phyloP scores from a whole-genome alignment of 2,888 invertebrate species.

The Acanthococcus lagerstroemiae region DNA sequence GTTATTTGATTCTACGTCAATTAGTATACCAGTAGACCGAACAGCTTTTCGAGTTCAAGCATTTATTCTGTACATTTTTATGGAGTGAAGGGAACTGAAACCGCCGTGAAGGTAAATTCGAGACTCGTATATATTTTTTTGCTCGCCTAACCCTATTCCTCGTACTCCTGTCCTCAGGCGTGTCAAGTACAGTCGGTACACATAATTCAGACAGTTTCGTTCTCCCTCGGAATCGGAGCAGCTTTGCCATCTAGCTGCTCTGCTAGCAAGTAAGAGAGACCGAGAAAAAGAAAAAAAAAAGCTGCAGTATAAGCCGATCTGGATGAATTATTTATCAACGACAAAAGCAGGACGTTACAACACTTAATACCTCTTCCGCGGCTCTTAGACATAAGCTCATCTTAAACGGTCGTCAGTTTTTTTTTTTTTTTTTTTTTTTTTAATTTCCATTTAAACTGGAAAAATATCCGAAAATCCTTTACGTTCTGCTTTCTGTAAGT shows the following conservation, averaged over 20 bases:
- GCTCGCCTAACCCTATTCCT: no score
- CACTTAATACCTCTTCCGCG: slow-evolving; percentile 14
- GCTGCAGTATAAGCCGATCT: slow-evolving; percentile 10
- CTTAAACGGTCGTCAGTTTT: slow-evolving; percentile 12
- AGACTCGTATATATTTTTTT: no score
- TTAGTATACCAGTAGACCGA: no score
- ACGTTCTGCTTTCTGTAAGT: background rate
- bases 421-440: slow-evolving; percentile 1
- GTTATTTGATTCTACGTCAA: no score
- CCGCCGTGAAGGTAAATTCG: no score
- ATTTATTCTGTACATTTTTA: no score
- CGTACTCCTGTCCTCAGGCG: no score
- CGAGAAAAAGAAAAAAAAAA: background rate
- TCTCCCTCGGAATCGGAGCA: background rate
- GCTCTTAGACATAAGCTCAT: slow-evolving; percentile 16
- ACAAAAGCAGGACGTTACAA: slow-evolving; percentile 29
- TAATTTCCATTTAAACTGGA: slow-evolving; percentile 26
- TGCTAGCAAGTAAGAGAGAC: background rate
- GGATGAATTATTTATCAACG: slow-evolving; percentile 29
- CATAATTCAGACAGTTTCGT: background rate
- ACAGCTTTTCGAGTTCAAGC: no score
- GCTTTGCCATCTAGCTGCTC: background rate
- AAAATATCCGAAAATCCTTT: slow-evolving; percentile 21
- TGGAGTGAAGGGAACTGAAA: no score
- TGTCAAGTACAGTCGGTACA: no score